Percentiles rank a stretch among this genome's conserved stretches.
Conservation (phyloP, 2,797 vertebrate genomes). For the Ptychobarbus kaznakovi region DNA sequence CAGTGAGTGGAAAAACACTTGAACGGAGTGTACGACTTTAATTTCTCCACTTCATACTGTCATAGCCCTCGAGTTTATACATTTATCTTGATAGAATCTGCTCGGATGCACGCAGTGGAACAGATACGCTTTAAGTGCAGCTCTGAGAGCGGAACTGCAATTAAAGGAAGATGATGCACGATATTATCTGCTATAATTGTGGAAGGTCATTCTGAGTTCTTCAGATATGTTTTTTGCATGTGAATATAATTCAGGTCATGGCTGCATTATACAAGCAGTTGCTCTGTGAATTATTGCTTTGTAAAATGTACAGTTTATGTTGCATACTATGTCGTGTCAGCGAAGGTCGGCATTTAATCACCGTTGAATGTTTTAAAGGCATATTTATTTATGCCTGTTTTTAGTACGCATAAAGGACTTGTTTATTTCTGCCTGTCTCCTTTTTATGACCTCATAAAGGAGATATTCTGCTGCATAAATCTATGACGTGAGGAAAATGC, state of each 20-base stretch:
- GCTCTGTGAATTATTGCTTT: conserved; percentile 26
- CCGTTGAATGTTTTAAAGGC: conserved; percentile 37
- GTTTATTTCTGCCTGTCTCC: conserved; percentile 56
- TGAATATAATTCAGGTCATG: conserved; percentile 22
- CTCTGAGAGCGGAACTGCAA: conserved; percentile 43
- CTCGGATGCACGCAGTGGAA: conserved; percentile 44
- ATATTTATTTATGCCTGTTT: conserved; percentile 52
- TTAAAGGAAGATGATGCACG: conserved; percentile 27
- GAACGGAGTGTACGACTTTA: conserved; percentile 31
- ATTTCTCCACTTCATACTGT: conserved; percentile 48
- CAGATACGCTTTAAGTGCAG: conserved; percentile 47
- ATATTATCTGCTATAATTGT: conserved; percentile 48
- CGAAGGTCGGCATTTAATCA: conserved; percentile 44
- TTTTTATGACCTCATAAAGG: conserved; percentile 56
- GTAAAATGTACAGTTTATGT: conserved; percentile 50
- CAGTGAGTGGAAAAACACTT: neutral
- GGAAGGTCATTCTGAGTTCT: conserved; percentile 45
- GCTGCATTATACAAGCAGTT: neutral
- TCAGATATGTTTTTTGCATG: conserved; percentile 25
- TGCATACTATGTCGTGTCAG: conserved; percentile 32
- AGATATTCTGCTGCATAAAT: conserved; percentile 53
- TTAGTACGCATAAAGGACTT: conserved; percentile 56
- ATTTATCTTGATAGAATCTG: conserved; percentile 56
- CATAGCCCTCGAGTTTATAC: conserved; percentile 44
- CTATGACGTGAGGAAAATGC: conserved; percentile 38